Evolutionary conservation across 2,888 invertebrate genomes (phyloP), one percentile per base, ranked within the genome.

Genomic region (Pseudococcus longispinus): DNA sequence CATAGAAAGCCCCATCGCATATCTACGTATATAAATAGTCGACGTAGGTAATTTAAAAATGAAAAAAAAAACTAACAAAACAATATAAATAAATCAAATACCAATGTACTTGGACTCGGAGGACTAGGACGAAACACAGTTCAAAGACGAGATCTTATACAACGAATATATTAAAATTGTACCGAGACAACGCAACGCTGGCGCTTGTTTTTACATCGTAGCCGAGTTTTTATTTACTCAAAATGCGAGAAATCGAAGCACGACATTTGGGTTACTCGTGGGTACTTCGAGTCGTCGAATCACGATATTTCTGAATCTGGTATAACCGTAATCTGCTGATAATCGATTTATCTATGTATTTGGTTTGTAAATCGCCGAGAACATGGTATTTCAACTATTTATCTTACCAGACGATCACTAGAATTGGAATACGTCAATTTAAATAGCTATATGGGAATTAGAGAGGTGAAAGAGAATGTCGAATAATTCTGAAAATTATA

Each of bases 221-320:
- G 55, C 55, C 18, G 13, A n/a, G 55, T 55, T 55, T n/a, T 55
- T 37, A 37, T 37, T n/a, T 55, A 55, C 55, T 55, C 55, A 55
- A 55, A 55, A 55, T 55, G 8, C 55, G n/a, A 55, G 55, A 55
- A 55, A 55, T 55, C 55, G 55, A n/a, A 55, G 18, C 55, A 55
- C 55, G 55, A 55, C 55, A 55, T 55, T 55, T 55, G 55, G 55
- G 55, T 55, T 60, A 60, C 60, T 60, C 60, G 60, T 60, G 60
- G 60, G 15, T 60, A 60, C 60, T 60, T 60, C 23, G 5, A 37
- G 37, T 37, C 37, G 37, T 2, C 20, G 60, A 23, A 23, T 23
- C 60, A 60, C 60, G 60, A 60, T 60, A 60, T 60, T 60, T 60
- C 20, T 23, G 9, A 23, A 60, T 60, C 23, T 1, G 23, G 6